Percentiles rank a stretch among this genome's conserved stretches.
These are phyloP conservation scores for Melieria picta DNA, from an alignment of 2,888 invertebrate species.

Conservation along the genomic window DNA sequence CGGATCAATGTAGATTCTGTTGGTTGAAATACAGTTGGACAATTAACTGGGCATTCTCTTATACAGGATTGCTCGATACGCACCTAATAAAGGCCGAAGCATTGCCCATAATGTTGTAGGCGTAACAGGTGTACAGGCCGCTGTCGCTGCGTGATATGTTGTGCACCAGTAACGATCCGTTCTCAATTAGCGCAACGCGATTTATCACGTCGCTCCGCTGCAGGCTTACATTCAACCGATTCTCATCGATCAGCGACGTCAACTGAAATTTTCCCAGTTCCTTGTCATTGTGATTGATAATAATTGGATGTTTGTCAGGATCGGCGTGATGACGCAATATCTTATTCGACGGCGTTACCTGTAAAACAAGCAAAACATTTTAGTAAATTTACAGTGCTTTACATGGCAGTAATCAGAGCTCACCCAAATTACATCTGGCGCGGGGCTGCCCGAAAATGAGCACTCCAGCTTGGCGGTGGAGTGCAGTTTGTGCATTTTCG, in stretches of 20 bases:
- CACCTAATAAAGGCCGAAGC: conserved; percentile 75
- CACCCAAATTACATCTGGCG: conserved; percentile 84
- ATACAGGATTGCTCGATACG: background rate
- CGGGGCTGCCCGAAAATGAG: conserved; percentile 79
- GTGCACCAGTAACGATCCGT: conserved; percentile 81
- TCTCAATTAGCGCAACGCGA: conserved; percentile 70
- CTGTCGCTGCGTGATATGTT: conserved; percentile 81
- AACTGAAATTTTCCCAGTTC: conserved; percentile 58
- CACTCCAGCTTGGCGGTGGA: conserved; percentile 80
- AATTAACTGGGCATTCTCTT: background rate
- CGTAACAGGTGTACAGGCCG: conserved; percentile 87
- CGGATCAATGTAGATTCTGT: conserved; percentile 83
- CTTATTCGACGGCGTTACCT: conserved; percentile 75
- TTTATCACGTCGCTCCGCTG: conserved; percentile 41
- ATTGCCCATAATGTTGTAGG: conserved; percentile 85
- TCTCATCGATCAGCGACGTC: conserved; percentile 56
- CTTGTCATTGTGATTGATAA: conserved; percentile 59
- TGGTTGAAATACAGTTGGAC: background rate
- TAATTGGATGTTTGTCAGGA: conserved; percentile 66
- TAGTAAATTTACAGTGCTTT: background rate
- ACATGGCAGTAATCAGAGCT: conserved; percentile 36
- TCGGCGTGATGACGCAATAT: conserved; percentile 84
- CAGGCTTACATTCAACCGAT: conserved; percentile 49
- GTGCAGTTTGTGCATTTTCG: conserved; percentile 73
- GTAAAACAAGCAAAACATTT: conserved; percentile 40